These are phyloP conservation scores for Papilio machaon DNA, from an alignment of 1,140 invertebrate species.

Conservation along the genomic window DNA sequence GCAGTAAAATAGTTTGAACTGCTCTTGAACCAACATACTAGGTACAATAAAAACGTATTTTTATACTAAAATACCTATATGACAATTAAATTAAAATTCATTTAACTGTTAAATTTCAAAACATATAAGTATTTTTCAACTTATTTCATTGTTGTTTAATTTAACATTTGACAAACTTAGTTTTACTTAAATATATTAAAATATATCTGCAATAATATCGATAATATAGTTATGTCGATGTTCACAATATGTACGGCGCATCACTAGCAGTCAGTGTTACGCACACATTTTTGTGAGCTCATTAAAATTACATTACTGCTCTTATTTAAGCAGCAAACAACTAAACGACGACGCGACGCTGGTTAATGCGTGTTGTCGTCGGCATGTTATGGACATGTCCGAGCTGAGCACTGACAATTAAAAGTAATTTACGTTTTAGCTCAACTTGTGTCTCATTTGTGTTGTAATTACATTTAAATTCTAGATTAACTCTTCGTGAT, in stretches of 20 bases:
- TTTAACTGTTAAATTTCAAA: no score
- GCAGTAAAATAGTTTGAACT: not conserved
- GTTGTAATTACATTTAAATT: slow-evolving; percentile 37
- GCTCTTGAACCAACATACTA: not conserved
- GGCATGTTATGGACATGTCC: slow-evolving; percentile 74
- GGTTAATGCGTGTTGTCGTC: slow-evolving; percentile 74
- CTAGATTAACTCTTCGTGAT: not conserved
- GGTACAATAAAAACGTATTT: not conserved
- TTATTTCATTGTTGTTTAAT: no score
- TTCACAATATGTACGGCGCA: not conserved
- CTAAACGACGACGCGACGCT: slow-evolving; percentile 76
- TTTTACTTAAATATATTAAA: no score
- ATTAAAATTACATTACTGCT: slow-evolving; percentile 82
- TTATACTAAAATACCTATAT: not conserved
- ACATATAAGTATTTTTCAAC: no score
- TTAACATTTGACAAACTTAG: no score
- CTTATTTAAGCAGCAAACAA: slow-evolving; percentile 80
- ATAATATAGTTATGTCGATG: not conserved
- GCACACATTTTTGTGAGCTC: slow-evolving; percentile 77
- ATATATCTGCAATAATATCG: not conserved
- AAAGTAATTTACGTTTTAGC: slow-evolving; percentile 47
- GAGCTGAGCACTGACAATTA: slow-evolving; percentile 49
- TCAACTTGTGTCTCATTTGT: slow-evolving; percentile 47
- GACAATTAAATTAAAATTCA: no score
- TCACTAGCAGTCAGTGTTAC: slow-evolving; percentile 46